Evolutionary conservation across 1,140 invertebrate genomes (phyloP).

Genomic region (Grapholita molesta): DNA sequence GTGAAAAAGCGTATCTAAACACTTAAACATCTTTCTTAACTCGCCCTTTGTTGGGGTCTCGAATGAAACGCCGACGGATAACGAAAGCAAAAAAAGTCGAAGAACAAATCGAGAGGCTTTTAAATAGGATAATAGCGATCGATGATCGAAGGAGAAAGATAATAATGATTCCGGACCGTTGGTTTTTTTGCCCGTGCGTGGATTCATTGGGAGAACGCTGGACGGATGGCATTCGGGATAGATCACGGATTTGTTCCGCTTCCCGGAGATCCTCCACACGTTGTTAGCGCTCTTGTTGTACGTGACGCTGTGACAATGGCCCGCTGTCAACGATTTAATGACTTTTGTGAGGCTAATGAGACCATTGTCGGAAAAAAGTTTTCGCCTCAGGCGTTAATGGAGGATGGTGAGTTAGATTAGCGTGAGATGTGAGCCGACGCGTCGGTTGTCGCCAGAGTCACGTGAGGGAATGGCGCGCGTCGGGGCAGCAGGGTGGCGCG

Average conservation of each 20-base stretch:
- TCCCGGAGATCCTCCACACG: slow-evolving; percentile 69
- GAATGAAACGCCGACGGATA: slow-evolving; percentile 65
- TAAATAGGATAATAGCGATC: slow-evolving; percentile 77
- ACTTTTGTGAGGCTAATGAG: slow-evolving; percentile 69
- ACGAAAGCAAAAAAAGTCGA: slow-evolving; percentile 55
- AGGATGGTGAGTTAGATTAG: slow-evolving; percentile 58
- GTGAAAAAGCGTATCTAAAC: slow-evolving; percentile 76
- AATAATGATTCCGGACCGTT: slow-evolving; percentile 69
- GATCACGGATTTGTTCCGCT: slow-evolving; percentile 69
- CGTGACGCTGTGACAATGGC: slow-evolving; percentile 60
- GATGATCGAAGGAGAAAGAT: slow-evolving; percentile 73
- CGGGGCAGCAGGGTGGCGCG: slow-evolving; percentile 55
- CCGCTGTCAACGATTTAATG: slow-evolving; percentile 52
- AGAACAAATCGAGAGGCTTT: slow-evolving; percentile 75
- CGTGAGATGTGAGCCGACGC: slow-evolving; percentile 35
- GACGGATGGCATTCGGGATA: slow-evolving; percentile 56
- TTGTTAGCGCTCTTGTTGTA: slow-evolving; percentile 69
- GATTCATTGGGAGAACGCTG: slow-evolving; percentile 53
- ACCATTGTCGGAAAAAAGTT: slow-evolving; percentile 58
- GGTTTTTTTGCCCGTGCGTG: slow-evolving; percentile 54
- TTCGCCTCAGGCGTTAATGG: slow-evolving; percentile 54
- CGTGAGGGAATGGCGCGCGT: slow-evolving; percentile 55
- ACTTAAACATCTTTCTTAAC: slow-evolving; percentile 77
- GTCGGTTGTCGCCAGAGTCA: slow-evolving; percentile 33
- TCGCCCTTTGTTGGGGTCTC: slow-evolving; percentile 60